Conservation (phyloP, 2,888 invertebrate genomes). For the Drosophila longiperda region DNA sequence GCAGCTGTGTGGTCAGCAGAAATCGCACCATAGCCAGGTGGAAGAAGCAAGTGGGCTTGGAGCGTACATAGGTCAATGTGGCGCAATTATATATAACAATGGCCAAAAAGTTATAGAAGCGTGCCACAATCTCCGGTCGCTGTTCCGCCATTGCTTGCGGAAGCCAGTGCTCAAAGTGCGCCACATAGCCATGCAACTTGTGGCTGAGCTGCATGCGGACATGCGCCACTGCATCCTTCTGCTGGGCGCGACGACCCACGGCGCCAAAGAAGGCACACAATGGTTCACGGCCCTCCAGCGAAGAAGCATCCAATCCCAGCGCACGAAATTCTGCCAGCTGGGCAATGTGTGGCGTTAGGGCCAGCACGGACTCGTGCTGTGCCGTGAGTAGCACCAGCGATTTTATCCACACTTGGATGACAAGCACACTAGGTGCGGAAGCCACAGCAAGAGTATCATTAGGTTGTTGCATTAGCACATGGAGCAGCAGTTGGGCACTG, state of each 20-base stretch:
- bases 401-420: conserved; percentile 83
- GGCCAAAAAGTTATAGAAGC: conserved; percentile 84
- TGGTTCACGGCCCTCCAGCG: conserved; percentile 81
- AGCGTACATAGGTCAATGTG: conserved; percentile 81
- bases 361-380: conserved; percentile 78
- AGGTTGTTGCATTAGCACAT: conserved; percentile 58
- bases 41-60: conserved; percentile 85
- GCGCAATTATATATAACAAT: conserved; percentile 84
- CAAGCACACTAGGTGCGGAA: conserved; percentile 50
- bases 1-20: conserved; percentile 86
- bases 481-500: conserved; percentile 73
- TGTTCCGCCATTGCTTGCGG: conserved; percentile 27
- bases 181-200: conserved; percentile 81
- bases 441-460: neutral
- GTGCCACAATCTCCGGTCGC: conserved; percentile 77
- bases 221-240: conserved; percentile 33
- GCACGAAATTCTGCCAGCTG: conserved; percentile 76
- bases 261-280: conserved; percentile 83
- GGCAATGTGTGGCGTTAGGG: conserved; percentile 72
- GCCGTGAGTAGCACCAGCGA: conserved; percentile 82
- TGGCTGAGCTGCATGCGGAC: conserved; percentile 78
- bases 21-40: conserved; percentile 86
- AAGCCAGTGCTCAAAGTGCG: conserved; percentile 83
- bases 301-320: conserved; percentile 63
- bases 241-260: conserved; percentile 75